Evolutionary conservation across 2,113 vertebrate species (phyloP), one percentile per base, ranked within the genome.

Genomic region (Eulemur macaco): DNA sequence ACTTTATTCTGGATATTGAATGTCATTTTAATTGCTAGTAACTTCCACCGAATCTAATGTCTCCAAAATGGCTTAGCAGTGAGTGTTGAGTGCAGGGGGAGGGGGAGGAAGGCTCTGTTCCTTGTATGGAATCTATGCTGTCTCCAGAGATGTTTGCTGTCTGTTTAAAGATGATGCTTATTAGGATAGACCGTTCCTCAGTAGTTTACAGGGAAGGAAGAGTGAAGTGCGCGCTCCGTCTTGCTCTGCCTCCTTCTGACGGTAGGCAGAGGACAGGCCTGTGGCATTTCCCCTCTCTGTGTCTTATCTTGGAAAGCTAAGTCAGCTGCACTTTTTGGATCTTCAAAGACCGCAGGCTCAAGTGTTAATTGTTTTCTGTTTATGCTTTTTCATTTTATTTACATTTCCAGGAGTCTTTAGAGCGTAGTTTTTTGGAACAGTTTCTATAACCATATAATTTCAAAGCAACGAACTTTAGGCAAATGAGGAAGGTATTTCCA

Each of bases 351-450:
- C 21, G 0, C 17, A 10, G n/a, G 60, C 83, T 84, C 56, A 52
- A 83, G 56, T 76, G 45, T 77, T 82, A 66, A 89, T 63, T 83
- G 78, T 83, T 86, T 96, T 96, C 63, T 95, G 45, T 89, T 86
- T 89, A 74, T 76, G 71, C 56, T 66, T 45, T 45, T 88, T 91
- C 29, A 1, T 76, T 87, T 69, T 90, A 37, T 96, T 96, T 90
- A 91, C 54, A 69, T 93, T 84, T 89, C 83, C 29, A 29, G 34
- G 74, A 71, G 81, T 83, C 74, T 87, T 95, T 50, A 74, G 80
- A 58, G n/a, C 7, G 17, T 74, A 37, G 60, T 56, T 78, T 82
- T 90, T 71, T 80, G 83, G 77, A 92, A 83, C 76, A 20, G 80
- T 77, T 96, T 76, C 82, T 80, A 5, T 47, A 78, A 25, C 14